Evolutionary conservation across 1,140 invertebrate genomes (phyloP).

Genomic region (Cotesia glomerata): DNA sequence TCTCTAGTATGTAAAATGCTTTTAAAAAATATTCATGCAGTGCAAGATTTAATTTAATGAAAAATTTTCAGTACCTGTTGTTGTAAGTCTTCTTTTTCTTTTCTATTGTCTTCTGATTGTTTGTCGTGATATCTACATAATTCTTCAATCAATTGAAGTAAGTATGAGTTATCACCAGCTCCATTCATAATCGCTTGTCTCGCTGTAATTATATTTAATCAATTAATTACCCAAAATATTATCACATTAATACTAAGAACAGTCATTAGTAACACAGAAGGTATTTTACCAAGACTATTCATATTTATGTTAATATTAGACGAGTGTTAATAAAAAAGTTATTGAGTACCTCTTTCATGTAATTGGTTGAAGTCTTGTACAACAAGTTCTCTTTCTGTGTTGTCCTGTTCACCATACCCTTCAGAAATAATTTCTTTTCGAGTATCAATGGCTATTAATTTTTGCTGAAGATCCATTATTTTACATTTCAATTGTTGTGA

Average conservation of each 20-base stretch:
- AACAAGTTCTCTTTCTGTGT: constrained; percentile 42
- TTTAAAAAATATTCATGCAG: constrained; percentile 43
- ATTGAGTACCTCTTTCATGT: constrained; percentile 53
- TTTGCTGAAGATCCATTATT: constrained; percentile 62
- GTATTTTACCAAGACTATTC: too few relatives aligned
- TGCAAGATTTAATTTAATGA: constrained; percentile 22
- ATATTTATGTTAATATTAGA: background rate
- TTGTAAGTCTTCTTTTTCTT: constrained; percentile 73
- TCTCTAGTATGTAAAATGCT: constrained; percentile 38
- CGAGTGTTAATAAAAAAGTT: background rate
- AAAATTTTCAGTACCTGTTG: constrained; percentile 68
- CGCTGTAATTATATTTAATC: constrained; percentile 51
- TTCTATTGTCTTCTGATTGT: constrained; percentile 68
- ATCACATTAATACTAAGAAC: too few relatives aligned
- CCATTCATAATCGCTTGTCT: constrained; percentile 60
- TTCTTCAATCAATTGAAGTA: constrained; percentile 69
- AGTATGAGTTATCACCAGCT: constrained; percentile 57
- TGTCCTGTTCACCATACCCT: constrained; percentile 66
- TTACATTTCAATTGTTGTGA: constrained; percentile 66
- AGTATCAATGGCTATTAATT: constrained; percentile 60
- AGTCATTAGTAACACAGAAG: too few relatives aligned
- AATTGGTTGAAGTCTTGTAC: constrained; percentile 55
- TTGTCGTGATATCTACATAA: constrained; percentile 68
- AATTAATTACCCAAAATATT: constrained; percentile 54
- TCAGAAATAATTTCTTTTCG: constrained; percentile 71